Evolutionary conservation across 2,113 vertebrate genomes (phyloP), one percentile per base, ranked within the genome.

Genomic region (Onychostoma macrolepis): DNA sequence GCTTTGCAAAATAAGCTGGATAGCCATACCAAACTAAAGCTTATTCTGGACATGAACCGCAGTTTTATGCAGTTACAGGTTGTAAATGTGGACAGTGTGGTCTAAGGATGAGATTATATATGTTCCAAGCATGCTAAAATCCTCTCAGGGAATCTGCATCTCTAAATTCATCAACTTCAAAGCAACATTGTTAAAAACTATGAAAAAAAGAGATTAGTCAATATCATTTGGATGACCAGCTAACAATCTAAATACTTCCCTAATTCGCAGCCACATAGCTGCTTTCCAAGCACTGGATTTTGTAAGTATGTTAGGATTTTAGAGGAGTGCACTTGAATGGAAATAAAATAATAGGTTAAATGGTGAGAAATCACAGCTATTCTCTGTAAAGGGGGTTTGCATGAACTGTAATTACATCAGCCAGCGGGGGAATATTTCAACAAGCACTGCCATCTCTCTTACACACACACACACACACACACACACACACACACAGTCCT

Each of bases 341-440:
- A 87, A 82, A 65, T 48, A 30, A 45, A 82, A 67, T 67, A 56
- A 84, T 72, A 26, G 67, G 21, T 84, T 58, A 74, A 84, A 56
- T 50, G 41, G 28, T 43, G 69, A 88, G 77, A 90, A 87, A 76
- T 50, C 50, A 82, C 89, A 89, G 65, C 0, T 85, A 36, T 82
- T 33, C 24, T 53, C 75, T 53, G 75, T 82, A 79, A 80, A 80
- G 15, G 50, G 48, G 65, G 38, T 63, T 79, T 83, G 84, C 82
- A 63, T 67, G 26, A 69, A 89, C 88, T 89, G 90, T 87, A 80
- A 90, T 87, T 63, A 80, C 84, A 87, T 30, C 86, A 63, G 48
- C 33, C 2, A 6, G 10, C 85, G 12, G 89, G 67, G 38, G 67
- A 84, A 36, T 67, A 71, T 83, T 83, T 71, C 63, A 88, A 78